Evolutionary conservation across 2,888 invertebrate genomes (phyloP), one percentile per base, ranked within the genome.

Genomic region (Dicyrtoma fusca): DNA sequence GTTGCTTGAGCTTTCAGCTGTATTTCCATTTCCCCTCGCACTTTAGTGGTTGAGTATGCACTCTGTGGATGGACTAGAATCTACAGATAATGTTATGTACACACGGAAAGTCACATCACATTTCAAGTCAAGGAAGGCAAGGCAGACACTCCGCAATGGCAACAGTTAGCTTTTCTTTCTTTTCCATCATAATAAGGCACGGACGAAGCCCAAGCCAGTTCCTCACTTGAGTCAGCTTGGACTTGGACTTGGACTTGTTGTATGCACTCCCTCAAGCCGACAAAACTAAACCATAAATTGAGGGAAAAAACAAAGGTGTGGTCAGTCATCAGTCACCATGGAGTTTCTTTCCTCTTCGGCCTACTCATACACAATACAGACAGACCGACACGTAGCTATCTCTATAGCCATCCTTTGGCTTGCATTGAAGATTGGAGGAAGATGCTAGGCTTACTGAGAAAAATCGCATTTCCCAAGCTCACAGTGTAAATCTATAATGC

Each of bases 261-360:
- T 44, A 21, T 42, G 44, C 61, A 44, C 61, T 26, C 11, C 25
- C 23, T 10, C 19, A 17, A 21, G 19, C 17, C 34, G 44, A n/a
- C n/a, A 61, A 34, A 61, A 44, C 34, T 61, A 44, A 61, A 44
- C 61, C 44, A 44, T 61, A 61, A 61, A 61, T 44, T 61, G 44
- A 61, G 61, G 44, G 44, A 44, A 61, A 61, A 61, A 61, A 61
- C 61, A 61, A 61, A 61, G 61, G 61, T 61, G 61, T 61, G 61
- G 61, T 61, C 61, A 61, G 34, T 61, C 61, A 61, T 42, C 42
- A 61, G 61, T 61, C 61, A 61, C 61, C 61, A 44, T 61, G 26
- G 25, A 26, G 14, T 23, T 21, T 5, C 8, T 10, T 57, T 25
- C 25, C 34, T 34, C 34, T 34, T n/a, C n/a, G n/a, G 17, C 3